phyloP scores from a whole-genome alignment of 1,140 invertebrate species.

The Lasioglossum baleicum region DNA sequence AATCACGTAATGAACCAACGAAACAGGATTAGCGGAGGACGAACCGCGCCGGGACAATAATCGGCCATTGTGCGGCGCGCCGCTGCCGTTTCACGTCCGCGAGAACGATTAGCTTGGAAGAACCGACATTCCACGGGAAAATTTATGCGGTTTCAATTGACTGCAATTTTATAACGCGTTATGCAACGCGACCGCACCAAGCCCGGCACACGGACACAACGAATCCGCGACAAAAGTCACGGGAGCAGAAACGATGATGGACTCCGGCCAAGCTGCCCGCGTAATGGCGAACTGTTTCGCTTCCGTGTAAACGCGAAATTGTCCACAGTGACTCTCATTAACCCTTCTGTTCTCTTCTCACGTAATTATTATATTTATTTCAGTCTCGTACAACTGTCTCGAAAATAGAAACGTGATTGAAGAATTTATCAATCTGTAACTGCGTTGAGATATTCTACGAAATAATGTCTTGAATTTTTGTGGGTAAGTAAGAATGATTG shows the following conservation, averaged over 20 bases:
- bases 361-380: no score
- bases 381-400: no score
- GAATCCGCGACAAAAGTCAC: constrained; percentile 8
- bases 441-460: no score
- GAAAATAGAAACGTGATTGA: no score
- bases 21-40: constrained; percentile 6
- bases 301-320: background rate
- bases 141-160: constrained; percentile 28
- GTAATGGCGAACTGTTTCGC: background rate
- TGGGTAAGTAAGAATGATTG: no score
- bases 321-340: no score
- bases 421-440: no score
- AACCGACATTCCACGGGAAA: background rate
- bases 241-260: background rate
- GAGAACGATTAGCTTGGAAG: background rate
- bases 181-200: constrained; percentile 15
- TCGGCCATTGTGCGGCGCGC: background rate
- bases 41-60: background rate
- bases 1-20: background rate
- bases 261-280: background rate
- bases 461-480: no score
- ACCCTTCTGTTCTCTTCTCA: no score
- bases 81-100: background rate
- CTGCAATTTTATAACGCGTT: constrained; percentile 35
- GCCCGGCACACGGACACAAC: background rate